Base-by-base conservation (phyloP, 2,113 vertebrate genomes). In the Ibidorhyncha struthersii region DNA sequence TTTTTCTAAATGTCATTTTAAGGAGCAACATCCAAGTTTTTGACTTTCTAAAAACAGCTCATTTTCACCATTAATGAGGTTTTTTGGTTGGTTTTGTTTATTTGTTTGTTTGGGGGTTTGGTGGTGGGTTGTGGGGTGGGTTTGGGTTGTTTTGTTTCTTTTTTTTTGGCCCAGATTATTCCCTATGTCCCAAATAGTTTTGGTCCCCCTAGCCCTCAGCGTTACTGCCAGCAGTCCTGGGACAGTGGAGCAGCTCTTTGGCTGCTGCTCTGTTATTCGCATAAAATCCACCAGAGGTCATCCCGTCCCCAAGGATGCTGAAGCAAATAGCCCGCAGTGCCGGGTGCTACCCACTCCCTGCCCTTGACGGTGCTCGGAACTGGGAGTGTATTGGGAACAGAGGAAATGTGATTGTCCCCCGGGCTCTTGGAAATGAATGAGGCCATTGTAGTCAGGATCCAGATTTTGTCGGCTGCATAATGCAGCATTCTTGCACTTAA, bases 351-450 rank as follows among this genome's bases (percentile, higher is more conserved):
- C 21, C 40, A 1, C 36, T 58, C 9, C 26, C 70, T 52, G 84
- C 27, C 47, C 23, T 6, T 10, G 30, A 0, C 52, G 22, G 58
- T 12, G 62, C 62, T 47, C 61, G 25, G 55, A 21, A 3, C 63
- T 14, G 62, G 25, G 78, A 41, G 21, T 4, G 1, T 2, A 6
- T 7, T 88, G 89, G 91, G 63, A 89, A 89, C 94, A 91, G 80
- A 85, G 86, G 90, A 92, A 86, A 71, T 1, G 32, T 5, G 14
- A 30, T 90, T 69, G 91, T 91, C 79, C 84, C 41, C 77, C 18
- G n/a, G 65, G 23, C 52, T 73, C 61, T 25, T 84, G 78, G 63
- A 91, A 91, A 63, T 86, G 74, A 95, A 96, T 96, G 87, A 86
- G 71, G 34, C 49, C 82, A 89, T 92, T 97, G 81, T 95, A 62